Evolutionary conservation across 2,797 vertebrate genomes (phyloP), one percentile per base, ranked within the genome.

Genomic region (Odontamblyopus lacepedii): DNA sequence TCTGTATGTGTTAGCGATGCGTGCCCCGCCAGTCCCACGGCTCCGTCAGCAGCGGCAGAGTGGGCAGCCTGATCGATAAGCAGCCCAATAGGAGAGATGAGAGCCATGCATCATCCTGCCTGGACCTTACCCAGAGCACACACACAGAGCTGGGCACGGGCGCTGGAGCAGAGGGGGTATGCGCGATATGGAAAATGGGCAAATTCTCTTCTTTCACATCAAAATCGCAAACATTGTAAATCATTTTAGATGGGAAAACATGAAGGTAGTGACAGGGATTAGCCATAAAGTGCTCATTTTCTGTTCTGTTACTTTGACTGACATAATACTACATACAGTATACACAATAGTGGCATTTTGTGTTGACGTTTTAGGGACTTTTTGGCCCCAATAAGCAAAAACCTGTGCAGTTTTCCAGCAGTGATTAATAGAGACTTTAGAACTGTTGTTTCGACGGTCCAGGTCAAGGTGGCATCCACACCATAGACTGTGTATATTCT

Each of bases 51-150:
- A 79, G 75, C 73, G 74, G 75, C 78, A 73, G 64, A 80, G 63
- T 73, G 78, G 71, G 72, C n/a, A 2, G 64, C 68, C 84, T 86
- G 83, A 90, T 92, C 83, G 74, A 92, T 92, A 85, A 67, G 68
- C 66, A 80, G 84, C 82, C 86, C 83, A 71, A 86, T 83, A 83
- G 76, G 74, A 74, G 75, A 75, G 74, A 86, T 88, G 83, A 88
- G 65, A 63, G 56, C 74, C 82, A 92, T 89, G 83, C 85, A 92
- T 92, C 91, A 92, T 82, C 69, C 85, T 89, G 90, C 88, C 89
- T 80, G 73, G 59, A 79, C 57, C 59, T 64, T 62, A 83, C 83
- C 71, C 69, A 77, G 57, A 74, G 61, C 66, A 69, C 75, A 59
- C 61, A 77, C 72, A 72, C 38, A 59, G 64, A 64, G 62, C n/a